Base-by-base conservation (phyloP, 2,888 invertebrate species). In the Herminia tarsipennalis region DNA sequence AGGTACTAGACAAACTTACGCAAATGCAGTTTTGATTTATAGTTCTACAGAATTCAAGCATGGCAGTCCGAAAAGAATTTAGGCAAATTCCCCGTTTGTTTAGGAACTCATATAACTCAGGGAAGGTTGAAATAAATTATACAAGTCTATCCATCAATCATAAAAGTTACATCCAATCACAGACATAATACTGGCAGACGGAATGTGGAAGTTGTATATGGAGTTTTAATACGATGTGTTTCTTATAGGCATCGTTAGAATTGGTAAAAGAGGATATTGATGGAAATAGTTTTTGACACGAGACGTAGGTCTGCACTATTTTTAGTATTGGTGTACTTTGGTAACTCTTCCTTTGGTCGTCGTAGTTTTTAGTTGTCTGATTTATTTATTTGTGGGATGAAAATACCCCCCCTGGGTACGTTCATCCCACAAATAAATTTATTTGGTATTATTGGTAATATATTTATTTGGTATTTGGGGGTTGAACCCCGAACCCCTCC, bases 91-190 rank as follows among this genome's bases (percentile, higher is more conserved):
- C 39, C 30, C 18, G n/a, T n/a, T 45, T 61, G 48, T 59, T 52
- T 40, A 36, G 40, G 46, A 50, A 48, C 30, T 50, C 38, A 20
- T 38, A 41, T 52, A 25, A 53, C 56, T 46, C 38, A n/a, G n/a
- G 47, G 37, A 50, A 50, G 51, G 49, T 42, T 51, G 36, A 58
- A 59, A 64, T 66, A 66, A 72, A 65, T 67, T 43, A 56, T 56
- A 35, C 34, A 63, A 61, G 41, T 65, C 41, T 61, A 67, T 41
- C 46, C 57, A 71, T 73, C 59, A 62, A 69, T 73, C 67, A 67
- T 46, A 32, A 48, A 60, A 61, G 55, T 53, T 55, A 42, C 37
- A 52, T 37, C 36, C 51, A 52, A 56, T 57, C 56, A 53, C 40
- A 53, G 61, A 64, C 21, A 48, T 47, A 33, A 29, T 65, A 49